A percentile compares a stretch with the other conserved stretches of the same genome.
These are phyloP conservation scores for Asobara japonica DNA, from an alignment of 1,140 invertebrate species.

Conservation along the genomic window DNA sequence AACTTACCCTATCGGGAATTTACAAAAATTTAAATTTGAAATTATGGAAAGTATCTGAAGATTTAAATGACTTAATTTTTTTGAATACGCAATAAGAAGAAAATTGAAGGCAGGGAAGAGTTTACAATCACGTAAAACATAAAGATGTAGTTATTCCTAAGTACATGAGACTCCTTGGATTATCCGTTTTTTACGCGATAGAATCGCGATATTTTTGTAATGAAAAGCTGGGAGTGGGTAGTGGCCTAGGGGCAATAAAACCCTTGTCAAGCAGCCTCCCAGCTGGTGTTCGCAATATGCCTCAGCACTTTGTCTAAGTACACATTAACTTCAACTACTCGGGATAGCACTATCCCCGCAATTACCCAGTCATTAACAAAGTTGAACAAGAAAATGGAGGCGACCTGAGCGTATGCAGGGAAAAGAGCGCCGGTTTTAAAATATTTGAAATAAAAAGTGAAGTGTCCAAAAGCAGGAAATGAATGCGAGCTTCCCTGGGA, in stretches of 20 bases:
- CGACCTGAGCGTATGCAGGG: too few relatives aligned
- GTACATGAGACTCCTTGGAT: background rate
- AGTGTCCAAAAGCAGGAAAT: background rate
- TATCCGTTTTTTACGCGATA: too few relatives aligned
- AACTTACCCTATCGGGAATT: too few relatives aligned
- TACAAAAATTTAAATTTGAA: too few relatives aligned
- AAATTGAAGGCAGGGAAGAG: too few relatives aligned
- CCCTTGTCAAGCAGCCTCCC: conserved; percentile 21
- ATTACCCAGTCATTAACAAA: conserved; percentile 22
- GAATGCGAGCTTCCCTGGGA: background rate
- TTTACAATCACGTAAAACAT: too few relatives aligned
- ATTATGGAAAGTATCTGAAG: too few relatives aligned
- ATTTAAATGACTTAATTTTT: too few relatives aligned
- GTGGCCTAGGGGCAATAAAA: conserved; percentile 22
- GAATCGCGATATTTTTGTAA: too few relatives aligned
- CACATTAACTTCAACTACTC: background rate
- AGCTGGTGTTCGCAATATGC: background rate
- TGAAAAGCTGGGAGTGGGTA: too few relatives aligned
- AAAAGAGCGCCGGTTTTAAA: background rate
- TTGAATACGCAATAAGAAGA: too few relatives aligned
- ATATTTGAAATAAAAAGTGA: background rate
- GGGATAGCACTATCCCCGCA: background rate
- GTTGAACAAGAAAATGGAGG: background rate
- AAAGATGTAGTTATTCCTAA: background rate
- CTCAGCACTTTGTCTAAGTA: conserved; percentile 15